Base-by-base conservation (phyloP, 1,140 invertebrate species). In the Druon quercuslanigerum region DNA sequence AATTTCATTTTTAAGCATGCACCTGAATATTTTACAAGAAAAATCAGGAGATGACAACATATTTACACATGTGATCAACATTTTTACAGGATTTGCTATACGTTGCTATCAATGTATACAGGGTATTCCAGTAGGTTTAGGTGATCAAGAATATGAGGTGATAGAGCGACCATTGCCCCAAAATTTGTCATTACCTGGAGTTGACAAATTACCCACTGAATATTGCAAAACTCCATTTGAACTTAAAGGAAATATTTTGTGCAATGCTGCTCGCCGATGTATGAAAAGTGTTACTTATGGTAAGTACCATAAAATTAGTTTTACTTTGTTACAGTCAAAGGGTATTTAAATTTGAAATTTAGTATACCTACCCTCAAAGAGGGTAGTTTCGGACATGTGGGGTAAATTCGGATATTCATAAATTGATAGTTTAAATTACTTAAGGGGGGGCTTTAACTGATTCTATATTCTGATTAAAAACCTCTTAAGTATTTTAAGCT, bases 281-380 rank as follows among this genome's bases (percentile, higher is more conserved):
- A 66, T 66, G 60, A 66, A 66, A 66, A 66, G 60, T 66, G 60
- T 66, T n/a, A 66, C 60, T 66, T 66, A 66, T 33, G 60, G 60
- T 66, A 66, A n/a, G 60, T 66, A 9, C 7, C 7, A 46, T 46
- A 9, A 11, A 46, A 46, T 11, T 46, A 46, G 40, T 9, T 9
- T 46, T 9, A 46, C 9, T 46, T 46, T 46, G 1, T 46, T 9
- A 46, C 40, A 11, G 9, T 46, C 6, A 11, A 11, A 46, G 2
- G 1, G 40, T 46, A 46, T 46, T 9, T 46, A 46, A 46, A 9
- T 8, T 46, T 11, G 40, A 46, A 46, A 46, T 46, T 46, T 46
- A 46, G 40, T 46, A 46, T 11, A 46, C 40, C 1, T 11, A 11
- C 2, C 25, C 2, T 33, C 25, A 33, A 33, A 33, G 2, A 3